Percentiles rank a stretch among this genome's conserved stretches.
These are phyloP conservation scores for Thymelicus sylvestris DNA, from an alignment of 2,888 invertebrate species.

Conservation along the genomic window DNA sequence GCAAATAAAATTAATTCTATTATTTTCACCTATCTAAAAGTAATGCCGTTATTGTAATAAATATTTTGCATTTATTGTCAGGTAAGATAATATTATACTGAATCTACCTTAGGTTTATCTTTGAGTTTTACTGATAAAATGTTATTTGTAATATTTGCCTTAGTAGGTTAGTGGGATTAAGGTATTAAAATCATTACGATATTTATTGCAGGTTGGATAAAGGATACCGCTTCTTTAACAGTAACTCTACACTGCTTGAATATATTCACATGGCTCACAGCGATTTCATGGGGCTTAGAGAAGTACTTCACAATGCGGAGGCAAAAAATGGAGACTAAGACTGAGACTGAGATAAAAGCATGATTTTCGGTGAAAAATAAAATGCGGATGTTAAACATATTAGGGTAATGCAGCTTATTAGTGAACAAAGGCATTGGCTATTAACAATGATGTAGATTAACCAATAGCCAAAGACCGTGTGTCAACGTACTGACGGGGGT, in stretches of 20 bases:
- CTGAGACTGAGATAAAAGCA: background rate
- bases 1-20: background rate
- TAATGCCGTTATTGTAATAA: background rate
- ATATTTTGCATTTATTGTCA: background rate
- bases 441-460: slow-evolving; percentile 37
- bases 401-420: slow-evolving; percentile 12
- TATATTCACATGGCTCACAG: slow-evolving; percentile 86
- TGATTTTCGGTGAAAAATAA: slow-evolving; percentile 1
- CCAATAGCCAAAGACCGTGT: slow-evolving; percentile 20
- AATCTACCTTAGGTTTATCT: background rate
- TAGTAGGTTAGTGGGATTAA: background rate
- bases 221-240: slow-evolving; percentile 85
- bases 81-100: background rate
- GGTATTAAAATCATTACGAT: slow-evolving; percentile 5
- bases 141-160: background rate
- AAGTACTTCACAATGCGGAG: slow-evolving; percentile 64
- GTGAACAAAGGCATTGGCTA: slow-evolving; percentile 28
- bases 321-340: slow-evolving; percentile 45
- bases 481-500: slow-evolving; percentile 26
- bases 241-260: slow-evolving; percentile 87
- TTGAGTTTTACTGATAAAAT: slow-evolving; percentile 3
- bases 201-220: slow-evolving; percentile 83
- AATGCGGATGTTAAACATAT: background rate
- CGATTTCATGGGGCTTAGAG: slow-evolving; percentile 86
- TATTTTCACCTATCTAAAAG: background rate